Percentiles rank a stretch among this genome's conserved stretches.
Evolutionary conservation across 2,797 vertebrate species (phyloP).

Genomic region (Intellagama lesueurii): DNA sequence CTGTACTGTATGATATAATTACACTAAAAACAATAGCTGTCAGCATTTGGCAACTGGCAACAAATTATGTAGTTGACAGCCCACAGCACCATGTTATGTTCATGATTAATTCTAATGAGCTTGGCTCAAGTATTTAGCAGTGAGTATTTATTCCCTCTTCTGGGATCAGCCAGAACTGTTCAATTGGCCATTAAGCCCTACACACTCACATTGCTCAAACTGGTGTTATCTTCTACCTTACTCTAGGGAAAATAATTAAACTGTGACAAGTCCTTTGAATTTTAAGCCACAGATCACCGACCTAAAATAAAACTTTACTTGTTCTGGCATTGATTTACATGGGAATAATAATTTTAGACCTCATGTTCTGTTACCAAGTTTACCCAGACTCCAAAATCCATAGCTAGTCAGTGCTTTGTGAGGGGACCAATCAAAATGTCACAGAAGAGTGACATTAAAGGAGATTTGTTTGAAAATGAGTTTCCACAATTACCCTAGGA

Average conservation of each 20-base stretch:
- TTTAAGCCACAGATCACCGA: not conserved
- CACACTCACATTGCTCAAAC: not conserved
- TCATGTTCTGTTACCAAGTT: not conserved
- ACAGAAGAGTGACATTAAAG: not conserved
- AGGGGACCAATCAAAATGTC: not conserved
- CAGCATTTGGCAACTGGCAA: not conserved
- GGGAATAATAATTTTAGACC: not conserved
- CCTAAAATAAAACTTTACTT: not conserved
- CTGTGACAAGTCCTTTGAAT: not conserved
- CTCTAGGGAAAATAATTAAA: not conserved
- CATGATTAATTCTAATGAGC: constrained; percentile 20
- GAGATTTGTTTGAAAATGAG: not conserved
- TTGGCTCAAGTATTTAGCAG: not conserved
- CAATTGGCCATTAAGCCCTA: not conserved
- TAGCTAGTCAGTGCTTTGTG: not conserved
- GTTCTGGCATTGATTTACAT: not conserved
- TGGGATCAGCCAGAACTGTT: not conserved
- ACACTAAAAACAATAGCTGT: constrained; percentile 22
- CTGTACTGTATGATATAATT: not conserved
- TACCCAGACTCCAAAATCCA: not conserved
- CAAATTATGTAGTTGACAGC: constrained; percentile 15
- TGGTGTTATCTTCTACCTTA: not conserved
- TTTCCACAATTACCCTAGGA: not conserved
- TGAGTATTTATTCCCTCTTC: not conserved
- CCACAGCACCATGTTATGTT: not conserved